These are phyloP conservation scores for Hyperoodon ampullatus DNA, from an alignment of 2,113 vertebrate species.

Conservation along the genomic window DNA sequence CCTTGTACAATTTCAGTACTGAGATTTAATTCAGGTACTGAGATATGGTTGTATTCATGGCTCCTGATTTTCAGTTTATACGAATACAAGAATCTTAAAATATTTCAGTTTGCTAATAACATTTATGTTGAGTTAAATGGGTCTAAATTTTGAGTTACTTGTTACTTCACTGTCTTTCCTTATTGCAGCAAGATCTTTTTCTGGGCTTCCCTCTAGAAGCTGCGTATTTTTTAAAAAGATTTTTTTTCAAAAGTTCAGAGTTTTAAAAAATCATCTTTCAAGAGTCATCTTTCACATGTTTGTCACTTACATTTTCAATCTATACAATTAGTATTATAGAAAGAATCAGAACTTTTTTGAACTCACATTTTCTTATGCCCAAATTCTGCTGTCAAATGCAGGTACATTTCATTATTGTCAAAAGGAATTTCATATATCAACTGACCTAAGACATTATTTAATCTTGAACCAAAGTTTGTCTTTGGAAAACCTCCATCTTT, in stretches of 20 bases:
- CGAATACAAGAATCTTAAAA: slow-evolving; percentile 22
- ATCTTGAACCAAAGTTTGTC: not conserved
- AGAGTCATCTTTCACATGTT: not conserved
- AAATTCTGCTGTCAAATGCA: slow-evolving; percentile 10
- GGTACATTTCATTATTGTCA: not conserved
- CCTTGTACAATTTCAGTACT: not conserved
- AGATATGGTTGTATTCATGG: not conserved
- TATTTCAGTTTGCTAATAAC: not conserved
- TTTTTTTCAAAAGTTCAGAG: not conserved
- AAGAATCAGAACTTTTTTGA: not conserved
- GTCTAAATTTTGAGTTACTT: not conserved
- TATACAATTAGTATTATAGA: not conserved
- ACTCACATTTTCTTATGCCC: not conserved
- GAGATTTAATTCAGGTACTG: slow-evolving; percentile 16
- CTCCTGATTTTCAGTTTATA: slow-evolving; percentile 28
- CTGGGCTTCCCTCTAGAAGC: not conserved
- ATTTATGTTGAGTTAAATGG: slow-evolving; percentile 25
- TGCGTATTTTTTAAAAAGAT: not conserved
- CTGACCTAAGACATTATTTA: not conserved
- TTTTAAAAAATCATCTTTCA: not conserved
- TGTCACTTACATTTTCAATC: not conserved
- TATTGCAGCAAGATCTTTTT: not conserved
- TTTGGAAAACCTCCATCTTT: not conserved
- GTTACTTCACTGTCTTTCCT: slow-evolving; percentile 39
- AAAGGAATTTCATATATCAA: not conserved